A percentile compares a stretch with the other conserved stretches of the same genome.
Conservation (phyloP, 23 tunicate genomes). For the Clavelina lepadiformis region DNA sequence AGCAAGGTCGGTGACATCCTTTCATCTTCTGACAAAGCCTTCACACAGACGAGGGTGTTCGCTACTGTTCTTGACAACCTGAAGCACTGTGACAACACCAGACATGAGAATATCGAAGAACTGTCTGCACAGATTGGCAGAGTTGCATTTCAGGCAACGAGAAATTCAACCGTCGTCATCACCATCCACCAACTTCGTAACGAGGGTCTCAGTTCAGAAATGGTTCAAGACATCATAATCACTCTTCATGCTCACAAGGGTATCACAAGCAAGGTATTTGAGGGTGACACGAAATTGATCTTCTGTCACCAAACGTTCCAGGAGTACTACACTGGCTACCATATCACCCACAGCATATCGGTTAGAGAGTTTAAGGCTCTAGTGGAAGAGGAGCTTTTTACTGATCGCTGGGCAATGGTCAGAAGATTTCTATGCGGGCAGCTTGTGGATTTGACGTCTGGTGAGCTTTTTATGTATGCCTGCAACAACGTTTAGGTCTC, state of each 20-base stretch:
- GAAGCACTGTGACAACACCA: background rate
- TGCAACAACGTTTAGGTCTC: no score
- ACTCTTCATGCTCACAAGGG: background rate
- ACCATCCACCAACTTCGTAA: background rate
- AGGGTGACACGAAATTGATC: background rate
- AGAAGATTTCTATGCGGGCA: no score
- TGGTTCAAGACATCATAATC: conserved; percentile 2
- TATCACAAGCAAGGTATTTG: background rate
- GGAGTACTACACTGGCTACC: background rate
- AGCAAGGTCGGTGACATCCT: conserved; percentile 8
- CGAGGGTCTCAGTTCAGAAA: background rate
- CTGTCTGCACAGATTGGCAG: no score
- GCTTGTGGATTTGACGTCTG: no score
- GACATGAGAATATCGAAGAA: background rate
- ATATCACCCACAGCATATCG: no score
- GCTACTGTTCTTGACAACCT: conserved; percentile 11
- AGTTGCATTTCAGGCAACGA: conserved; percentile 8
- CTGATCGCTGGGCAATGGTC: no score
- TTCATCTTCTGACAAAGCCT: no score
- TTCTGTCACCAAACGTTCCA: background rate
- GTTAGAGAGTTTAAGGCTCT: no score
- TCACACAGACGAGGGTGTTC: conserved; percentile 16
- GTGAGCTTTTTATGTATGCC: no score
- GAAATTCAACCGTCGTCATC: background rate
- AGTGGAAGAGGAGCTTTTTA: no score